Evolutionary conservation across 2,797 vertebrate genomes (phyloP).

Genomic region (Sebastes dallii): DNA sequence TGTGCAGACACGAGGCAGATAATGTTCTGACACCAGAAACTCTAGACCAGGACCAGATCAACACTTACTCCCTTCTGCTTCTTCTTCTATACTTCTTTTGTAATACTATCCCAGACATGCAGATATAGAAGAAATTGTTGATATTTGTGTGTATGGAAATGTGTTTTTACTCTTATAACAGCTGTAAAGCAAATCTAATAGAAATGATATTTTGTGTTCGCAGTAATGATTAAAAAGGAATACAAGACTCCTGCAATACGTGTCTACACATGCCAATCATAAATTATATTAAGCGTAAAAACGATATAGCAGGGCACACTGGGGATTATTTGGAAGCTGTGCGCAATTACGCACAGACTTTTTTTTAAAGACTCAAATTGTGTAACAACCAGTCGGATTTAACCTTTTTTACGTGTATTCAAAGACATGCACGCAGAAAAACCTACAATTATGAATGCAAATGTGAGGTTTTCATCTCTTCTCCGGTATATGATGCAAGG

Average conservation of each 20-base stretch:
- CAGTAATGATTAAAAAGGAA: background rate
- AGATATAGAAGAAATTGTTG: constrained; percentile 28
- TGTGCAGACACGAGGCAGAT: constrained; percentile 87
- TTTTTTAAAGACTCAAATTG: constrained; percentile 11
- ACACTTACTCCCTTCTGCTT: constrained; percentile 70
- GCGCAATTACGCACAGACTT: constrained; percentile 6
- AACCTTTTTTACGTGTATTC: constrained; percentile 26
- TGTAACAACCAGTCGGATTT: background rate
- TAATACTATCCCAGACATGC: constrained; percentile 34
- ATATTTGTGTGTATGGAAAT: constrained; percentile 5
- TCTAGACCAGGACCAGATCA: constrained; percentile 83
- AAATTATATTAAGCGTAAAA: constrained; percentile 30
- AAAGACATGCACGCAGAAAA: constrained; percentile 32
- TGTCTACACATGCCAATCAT: constrained; percentile 47
- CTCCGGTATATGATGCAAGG: constrained; percentile 75
- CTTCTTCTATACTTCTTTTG: constrained; percentile 42
- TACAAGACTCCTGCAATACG: background rate
- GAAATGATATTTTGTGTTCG: background rate
- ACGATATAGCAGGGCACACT: constrained; percentile 27
- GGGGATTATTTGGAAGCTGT: constrained; percentile 40
- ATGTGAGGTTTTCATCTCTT: constrained; percentile 56
- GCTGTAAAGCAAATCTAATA: background rate
- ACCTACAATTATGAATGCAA: constrained; percentile 42
- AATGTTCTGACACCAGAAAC: constrained; percentile 88
- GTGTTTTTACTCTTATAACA: background rate